Evolutionary conservation across 1,140 invertebrate genomes (phyloP).

Genomic region (Orussus abietinus): DNA sequence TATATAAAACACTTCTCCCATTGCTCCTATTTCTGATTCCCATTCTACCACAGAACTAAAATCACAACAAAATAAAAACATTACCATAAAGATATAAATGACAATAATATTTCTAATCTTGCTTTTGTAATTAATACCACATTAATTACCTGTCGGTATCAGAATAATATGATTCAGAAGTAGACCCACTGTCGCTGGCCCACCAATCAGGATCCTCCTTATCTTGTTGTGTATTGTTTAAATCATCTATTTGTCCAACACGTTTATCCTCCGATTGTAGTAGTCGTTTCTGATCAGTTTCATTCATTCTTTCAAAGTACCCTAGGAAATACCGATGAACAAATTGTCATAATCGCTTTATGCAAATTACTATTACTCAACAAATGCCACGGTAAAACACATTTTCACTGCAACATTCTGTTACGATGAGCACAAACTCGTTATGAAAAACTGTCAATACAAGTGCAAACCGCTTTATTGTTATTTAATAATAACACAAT

Average conservation of each 20-base stretch:
- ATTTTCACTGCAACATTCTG: no score
- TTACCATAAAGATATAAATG: no score
- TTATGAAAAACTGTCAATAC: no score
- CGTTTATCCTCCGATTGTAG: slow-evolving; percentile 23
- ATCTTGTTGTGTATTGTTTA: slow-evolving; percentile 22
- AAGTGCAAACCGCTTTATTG: no score
- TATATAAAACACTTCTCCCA: slow-evolving; percentile 60
- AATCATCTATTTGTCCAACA: slow-evolving; percentile 9
- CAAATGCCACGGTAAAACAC: no score
- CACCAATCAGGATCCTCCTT: slow-evolving; percentile 48
- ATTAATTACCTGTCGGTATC: slow-evolving; percentile 39
- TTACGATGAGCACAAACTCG: no score
- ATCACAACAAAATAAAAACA: slow-evolving; percentile 12
- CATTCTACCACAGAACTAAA: slow-evolving; percentile 61
- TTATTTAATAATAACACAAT: no score
- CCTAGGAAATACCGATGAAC: neutral
- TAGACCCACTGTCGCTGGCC: slow-evolving; percentile 48
- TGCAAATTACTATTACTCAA: no score
- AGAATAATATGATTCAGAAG: slow-evolving; percentile 48
- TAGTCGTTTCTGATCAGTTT: slow-evolving; percentile 20
- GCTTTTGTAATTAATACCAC: no score
- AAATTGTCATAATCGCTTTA: neutral
- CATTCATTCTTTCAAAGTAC: slow-evolving; percentile 30
- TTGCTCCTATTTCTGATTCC: slow-evolving; percentile 58
- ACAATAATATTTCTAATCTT: no score